Base-by-base conservation (phyloP, 2,797 vertebrate species). In the Eidolon dupreanum region DNA sequence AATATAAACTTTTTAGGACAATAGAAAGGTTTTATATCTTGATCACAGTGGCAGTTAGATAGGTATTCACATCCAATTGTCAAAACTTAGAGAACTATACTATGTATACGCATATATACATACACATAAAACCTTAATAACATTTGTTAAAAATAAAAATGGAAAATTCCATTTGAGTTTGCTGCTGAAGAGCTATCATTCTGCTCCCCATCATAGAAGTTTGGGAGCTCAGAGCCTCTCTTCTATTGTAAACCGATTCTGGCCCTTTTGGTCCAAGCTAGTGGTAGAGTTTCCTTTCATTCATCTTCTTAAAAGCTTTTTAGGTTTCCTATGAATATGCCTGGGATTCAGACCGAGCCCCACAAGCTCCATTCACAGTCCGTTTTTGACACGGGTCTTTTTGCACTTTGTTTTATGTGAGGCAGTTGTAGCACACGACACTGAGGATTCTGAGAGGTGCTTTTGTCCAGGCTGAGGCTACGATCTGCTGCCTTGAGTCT, bases 171-270 rank as follows among this genome's bases (percentile, higher is more conserved):
- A 51, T 36, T 71, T 63, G 77, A 78, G 13, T 77, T 65, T 75
- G 12, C 43, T n/a, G 13, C 15, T 38, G 15, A 59, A 31, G 19
- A 26, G 0, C 6, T 57, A 12, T 70, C 13, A n/a, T 53, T 38
- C 3, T 68, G 16, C 11, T 89, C 13, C 20, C 41, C 2, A 8
- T 28, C 8, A 2, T 24, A 49, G 38, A 86, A 33, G 15, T 46
- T 4, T 3, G 24, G 24, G n/a, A 33, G 7, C 1, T 46, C 17
- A 46, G 20, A 13, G n/a, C 4, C 6, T 0, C n/a, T 17, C 7
- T 71, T 17, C 8, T 49, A 13, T 20, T 16, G 16, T 17, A 41
- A 63, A 33, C 15, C 3, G 10, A 15, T 5, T 89, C 59, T 55
- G 59, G 28, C 1, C 22, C 55, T 53, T 71, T 83, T 16, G 26